These are phyloP conservation scores for Tortrix viridana DNA, from an alignment of 2,888 invertebrate species.

Conservation along the genomic window DNA sequence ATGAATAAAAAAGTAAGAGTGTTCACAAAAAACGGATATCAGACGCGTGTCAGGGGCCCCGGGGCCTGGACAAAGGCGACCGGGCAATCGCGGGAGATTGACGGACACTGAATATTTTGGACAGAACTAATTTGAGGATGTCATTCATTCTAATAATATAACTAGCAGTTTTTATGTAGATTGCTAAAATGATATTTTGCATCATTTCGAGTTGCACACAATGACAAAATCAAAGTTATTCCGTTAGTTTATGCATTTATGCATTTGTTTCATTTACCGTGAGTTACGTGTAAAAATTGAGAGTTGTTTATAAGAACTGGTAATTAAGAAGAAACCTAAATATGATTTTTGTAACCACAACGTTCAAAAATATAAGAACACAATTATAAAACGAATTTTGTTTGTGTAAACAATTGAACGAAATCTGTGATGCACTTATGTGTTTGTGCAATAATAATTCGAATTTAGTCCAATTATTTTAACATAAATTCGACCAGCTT, in stretches of 20 bases:
- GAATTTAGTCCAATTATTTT: conserved; percentile 49
- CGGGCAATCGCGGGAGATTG: conserved; percentile 23
- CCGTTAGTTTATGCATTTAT: no score
- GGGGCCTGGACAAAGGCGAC: conserved; percentile 51
- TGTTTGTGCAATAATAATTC: background rate
- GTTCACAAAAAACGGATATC: conserved; percentile 57
- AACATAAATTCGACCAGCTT: conserved; percentile 60
- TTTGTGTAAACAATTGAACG: no score
- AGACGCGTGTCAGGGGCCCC: conserved; percentile 59
- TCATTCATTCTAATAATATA: conserved; percentile 2
- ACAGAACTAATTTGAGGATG: conserved; percentile 32
- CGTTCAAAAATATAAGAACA: no score
- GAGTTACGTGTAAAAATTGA: no score
- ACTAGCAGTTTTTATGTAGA: background rate
- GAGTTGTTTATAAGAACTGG: no score
- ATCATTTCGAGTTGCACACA: no score
- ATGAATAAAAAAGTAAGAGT: conserved; percentile 47
- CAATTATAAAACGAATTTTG: no score
- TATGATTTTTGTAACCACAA: no score
- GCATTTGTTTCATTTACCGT: no score
- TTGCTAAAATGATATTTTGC: background rate
- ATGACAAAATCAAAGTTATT: no score
- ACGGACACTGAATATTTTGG: conserved; percentile 25
- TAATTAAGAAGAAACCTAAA: no score
- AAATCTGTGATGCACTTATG: no score